Percentiles rank a stretch among this genome's conserved stretches.
Conservation (phyloP, 2,113 vertebrate species). For the Talpa occidentalis region DNA sequence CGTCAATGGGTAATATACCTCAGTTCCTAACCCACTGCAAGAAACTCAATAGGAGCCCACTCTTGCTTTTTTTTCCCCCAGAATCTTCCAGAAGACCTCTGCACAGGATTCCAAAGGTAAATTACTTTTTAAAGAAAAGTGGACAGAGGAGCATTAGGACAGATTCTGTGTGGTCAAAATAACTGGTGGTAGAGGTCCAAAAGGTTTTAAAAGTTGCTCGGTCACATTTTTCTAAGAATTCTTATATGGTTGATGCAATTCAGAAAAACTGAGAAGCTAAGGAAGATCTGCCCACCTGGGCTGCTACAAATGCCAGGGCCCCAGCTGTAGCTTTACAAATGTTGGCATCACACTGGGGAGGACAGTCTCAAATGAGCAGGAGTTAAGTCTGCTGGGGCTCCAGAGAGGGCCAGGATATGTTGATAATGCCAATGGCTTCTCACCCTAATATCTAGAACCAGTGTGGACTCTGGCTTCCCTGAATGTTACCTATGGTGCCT, state of each 20-base stretch:
- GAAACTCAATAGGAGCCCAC: background rate
- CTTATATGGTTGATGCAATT: background rate
- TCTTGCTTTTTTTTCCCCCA: fast-evolving
- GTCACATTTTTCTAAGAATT: background rate
- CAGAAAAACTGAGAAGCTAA: background rate
- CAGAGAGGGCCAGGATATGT: background rate
- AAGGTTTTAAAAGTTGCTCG: background rate
- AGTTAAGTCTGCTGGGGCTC: background rate
- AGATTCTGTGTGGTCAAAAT: no score
- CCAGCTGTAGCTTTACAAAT: background rate
- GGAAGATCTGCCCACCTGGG: background rate
- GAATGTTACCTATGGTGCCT: background rate
- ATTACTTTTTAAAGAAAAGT: background rate
- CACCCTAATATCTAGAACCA: background rate
- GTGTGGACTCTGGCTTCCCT: background rate
- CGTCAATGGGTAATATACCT: fast-evolving
- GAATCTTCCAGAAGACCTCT: background rate
- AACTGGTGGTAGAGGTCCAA: no score
- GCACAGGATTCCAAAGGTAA: background rate
- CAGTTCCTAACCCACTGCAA: background rate
- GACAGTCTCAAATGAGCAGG: background rate
- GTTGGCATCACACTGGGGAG: background rate
- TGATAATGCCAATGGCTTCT: background rate
- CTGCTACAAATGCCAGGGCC: background rate
- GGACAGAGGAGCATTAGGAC: background rate